Evolutionary conservation across 2,888 invertebrate genomes (phyloP), one percentile per base, ranked within the genome.

Genomic region (Dichetophora obliterata): DNA sequence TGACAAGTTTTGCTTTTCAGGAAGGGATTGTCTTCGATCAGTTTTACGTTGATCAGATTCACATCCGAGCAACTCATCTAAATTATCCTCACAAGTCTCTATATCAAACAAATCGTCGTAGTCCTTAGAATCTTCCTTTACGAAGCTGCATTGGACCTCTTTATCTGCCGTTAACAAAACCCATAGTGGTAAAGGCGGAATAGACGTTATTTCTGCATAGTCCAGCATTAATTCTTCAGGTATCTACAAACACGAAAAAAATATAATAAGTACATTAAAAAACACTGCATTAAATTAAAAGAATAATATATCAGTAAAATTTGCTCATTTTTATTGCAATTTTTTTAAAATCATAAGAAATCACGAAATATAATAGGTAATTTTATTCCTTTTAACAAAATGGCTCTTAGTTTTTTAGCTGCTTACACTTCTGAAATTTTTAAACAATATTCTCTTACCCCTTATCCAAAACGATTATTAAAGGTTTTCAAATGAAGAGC

Each of bases 141-240:
- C 52, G 24, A 81, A 76, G 14, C 79, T 82, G 4, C 82, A 80
- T 77, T 84, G 84, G n/a, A 93, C 92, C 88, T 96, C 96, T 84
- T 95, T 95, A 87, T 99, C 99, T 0, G 99, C 98, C 43, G 96
- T 96, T 8, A 99, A 91, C 1, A 99, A 91, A 3, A 98, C 98
- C 95, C 98, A 99, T 24, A 99, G 90, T 0, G 99, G 99, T 72
- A 99, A 90, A 0, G 99, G 98, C 0, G 99, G 98, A 82, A 99
- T 98, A n/a, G 98, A 97, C 2, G 96, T 96, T 78, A 99, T 95
- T 89, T 99, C 99, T 0, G 98, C 95, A 87, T 98, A 98, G 90
- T 97, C 97, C 74, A 97, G 89, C 81, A 95, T 95, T 54, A 97
- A 91, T 85, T 97, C 97, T 86, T 97, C 96, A 0, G 95, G 94